These are phyloP conservation scores for Ophioninae sp. DNA, from an alignment of 2,888 invertebrate genomes.

Conservation along the genomic window DNA sequence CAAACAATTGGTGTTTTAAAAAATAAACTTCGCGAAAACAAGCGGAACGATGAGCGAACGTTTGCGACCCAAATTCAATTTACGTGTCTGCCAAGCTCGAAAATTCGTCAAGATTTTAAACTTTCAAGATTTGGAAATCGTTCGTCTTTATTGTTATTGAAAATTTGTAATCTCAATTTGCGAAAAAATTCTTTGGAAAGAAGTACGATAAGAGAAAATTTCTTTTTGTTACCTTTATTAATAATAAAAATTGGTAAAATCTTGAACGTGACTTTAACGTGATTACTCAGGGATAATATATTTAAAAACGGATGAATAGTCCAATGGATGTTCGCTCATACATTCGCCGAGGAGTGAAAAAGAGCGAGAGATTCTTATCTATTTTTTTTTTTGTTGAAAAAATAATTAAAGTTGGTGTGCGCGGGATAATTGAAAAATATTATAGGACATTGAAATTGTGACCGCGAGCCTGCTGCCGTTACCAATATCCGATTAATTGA, in stretches of 20 bases:
- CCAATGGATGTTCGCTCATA: background rate
- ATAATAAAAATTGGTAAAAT: no score
- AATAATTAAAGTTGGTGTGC: constrained; percentile 16
- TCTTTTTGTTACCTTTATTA: background rate
- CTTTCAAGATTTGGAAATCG: background rate
- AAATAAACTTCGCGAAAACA: constrained; percentile 1
- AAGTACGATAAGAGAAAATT: background rate
- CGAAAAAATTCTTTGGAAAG: background rate
- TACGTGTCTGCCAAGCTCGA: constrained; percentile 36
- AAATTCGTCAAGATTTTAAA: background rate
- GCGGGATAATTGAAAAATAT: constrained; percentile 35
- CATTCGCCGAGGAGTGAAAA: background rate
- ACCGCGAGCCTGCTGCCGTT: constrained; percentile 2
- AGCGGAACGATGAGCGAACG: background rate
- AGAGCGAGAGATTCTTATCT: background rate
- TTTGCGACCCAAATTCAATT: constrained; percentile 51
- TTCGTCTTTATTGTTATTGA: background rate
- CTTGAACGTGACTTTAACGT: no score
- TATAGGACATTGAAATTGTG: constrained; percentile 15
- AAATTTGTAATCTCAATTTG: background rate
- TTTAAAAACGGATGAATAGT: background rate
- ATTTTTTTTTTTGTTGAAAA: background rate
- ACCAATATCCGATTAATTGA: constrained; percentile 51
- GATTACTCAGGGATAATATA: background rate
- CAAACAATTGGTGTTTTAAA: background rate